These are phyloP conservation scores for Nezara viridula DNA, from an alignment of 2,888 invertebrate species.

Conservation along the genomic window DNA sequence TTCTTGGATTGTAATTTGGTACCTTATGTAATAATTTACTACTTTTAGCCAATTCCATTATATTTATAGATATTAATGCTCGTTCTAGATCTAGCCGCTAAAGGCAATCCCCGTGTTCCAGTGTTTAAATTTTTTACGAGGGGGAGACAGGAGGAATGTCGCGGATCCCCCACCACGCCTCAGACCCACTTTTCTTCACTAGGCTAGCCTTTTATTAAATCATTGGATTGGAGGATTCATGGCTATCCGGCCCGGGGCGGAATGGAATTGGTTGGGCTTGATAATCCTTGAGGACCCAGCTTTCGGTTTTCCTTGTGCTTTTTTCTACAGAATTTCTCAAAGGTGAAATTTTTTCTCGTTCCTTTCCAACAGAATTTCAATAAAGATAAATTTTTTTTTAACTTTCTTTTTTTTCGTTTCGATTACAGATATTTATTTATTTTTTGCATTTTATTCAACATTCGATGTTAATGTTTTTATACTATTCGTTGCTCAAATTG, in stretches of 20 bases:
- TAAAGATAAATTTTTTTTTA: neutral
- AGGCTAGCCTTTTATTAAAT: slow-evolving; percentile 19
- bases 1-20: neutral
- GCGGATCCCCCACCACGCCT: neutral
- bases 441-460: too few species aligned
- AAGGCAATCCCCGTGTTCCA: neutral
- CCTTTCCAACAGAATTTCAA: neutral
- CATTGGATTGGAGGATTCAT: slow-evolving; percentile 10
- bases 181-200: slow-evolving; percentile 1
- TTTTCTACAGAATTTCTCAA: neutral
- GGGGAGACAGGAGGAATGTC: neutral
- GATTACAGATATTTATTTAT: neutral
- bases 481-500: too few species aligned
- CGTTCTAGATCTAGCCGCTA: neutral
- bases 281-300: neutral
- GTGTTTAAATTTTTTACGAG: slow-evolving; percentile 12
- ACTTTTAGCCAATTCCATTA: neutral
- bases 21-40: neutral
- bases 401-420: neutral
- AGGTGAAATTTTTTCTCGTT: neutral
- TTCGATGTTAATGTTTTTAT: too few species aligned
- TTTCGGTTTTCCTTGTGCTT: neutral
- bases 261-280: neutral
- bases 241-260: neutral
- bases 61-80: neutral